phyloP scores from a whole-genome alignment of 2,797 vertebrate species.

The Pseudotriccus pelzelni region DNA sequence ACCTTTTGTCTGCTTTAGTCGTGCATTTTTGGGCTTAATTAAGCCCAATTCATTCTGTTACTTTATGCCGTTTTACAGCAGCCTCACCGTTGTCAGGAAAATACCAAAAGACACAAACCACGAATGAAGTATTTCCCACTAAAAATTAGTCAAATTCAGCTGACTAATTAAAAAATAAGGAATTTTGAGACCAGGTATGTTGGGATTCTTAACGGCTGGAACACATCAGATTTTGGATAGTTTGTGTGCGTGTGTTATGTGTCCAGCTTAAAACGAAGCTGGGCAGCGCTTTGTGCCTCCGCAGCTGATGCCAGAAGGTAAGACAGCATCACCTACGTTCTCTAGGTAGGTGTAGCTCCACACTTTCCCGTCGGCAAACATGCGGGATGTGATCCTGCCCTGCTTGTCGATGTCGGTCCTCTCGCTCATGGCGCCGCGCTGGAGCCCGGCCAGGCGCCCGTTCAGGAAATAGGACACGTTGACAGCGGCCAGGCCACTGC shows the following conservation, averaged over 20 bases:
- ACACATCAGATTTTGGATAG: background rate
- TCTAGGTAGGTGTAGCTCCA: slow-evolving; percentile 99
- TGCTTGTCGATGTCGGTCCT: slow-evolving; percentile 92
- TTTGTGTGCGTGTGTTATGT: accelerated
- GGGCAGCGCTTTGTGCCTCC: background rate
- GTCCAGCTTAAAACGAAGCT: background rate
- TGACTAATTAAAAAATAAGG: background rate
- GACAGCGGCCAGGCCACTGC: slow-evolving; percentile 95
- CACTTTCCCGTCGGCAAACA: slow-evolving; percentile 95
- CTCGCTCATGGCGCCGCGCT: slow-evolving; percentile 97
- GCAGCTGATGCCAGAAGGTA: background rate
- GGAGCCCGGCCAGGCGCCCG: slow-evolving; percentile 91
- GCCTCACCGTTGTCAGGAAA: background rate
- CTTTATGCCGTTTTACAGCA: background rate
- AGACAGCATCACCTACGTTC: slow-evolving; percentile 78
- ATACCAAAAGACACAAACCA: background rate
- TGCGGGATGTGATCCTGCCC: slow-evolving; percentile 90
- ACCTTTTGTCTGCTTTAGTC: slow-evolving; percentile 2
- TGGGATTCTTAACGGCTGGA: background rate
- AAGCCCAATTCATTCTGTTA: background rate
- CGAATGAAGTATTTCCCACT: background rate
- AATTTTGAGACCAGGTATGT: background rate
- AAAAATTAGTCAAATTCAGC: background rate
- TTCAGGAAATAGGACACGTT: slow-evolving; percentile 95
- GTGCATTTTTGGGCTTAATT: slow-evolving; percentile 28